phyloP scores from a whole-genome alignment of 2,888 invertebrate species.

The Leptothorax acervorum region DNA sequence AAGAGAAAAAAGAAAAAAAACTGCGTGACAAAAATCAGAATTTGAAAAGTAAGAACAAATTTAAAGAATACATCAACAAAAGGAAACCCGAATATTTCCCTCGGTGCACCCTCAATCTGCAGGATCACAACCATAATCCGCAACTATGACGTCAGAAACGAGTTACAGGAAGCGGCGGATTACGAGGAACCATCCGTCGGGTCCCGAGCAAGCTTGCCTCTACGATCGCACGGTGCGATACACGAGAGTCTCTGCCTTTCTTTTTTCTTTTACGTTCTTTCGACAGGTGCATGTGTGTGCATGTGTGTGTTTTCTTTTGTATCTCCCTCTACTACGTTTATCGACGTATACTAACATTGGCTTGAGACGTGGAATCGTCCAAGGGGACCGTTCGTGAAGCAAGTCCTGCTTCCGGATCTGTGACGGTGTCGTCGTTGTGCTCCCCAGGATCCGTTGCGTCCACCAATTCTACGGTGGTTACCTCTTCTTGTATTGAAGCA shows the following conservation, averaged over 20 bases:
- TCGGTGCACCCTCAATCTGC: not conserved
- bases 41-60: not conserved
- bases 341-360: slow-evolving; percentile 81
- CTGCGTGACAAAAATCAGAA: not conserved
- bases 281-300: not conserved
- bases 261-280: not conserved
- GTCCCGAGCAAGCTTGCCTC: not conserved
- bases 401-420: slow-evolving; percentile 78
- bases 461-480: slow-evolving; percentile 82
- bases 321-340: slow-evolving; percentile 59
- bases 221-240: not conserved
- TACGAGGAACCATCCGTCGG: not conserved
- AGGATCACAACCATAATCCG: not conserved
- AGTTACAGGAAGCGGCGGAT: not conserved
- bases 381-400: slow-evolving; percentile 78
- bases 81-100: not conserved
- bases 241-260: not conserved
- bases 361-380: slow-evolving; percentile 80
- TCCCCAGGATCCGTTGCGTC: slow-evolving; percentile 81
- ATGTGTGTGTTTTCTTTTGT: not conserved
- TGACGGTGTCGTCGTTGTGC: slow-evolving; percentile 72
- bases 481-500: slow-evolving; percentile 79
- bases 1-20: not conserved
- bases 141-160: not conserved
- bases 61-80: not conserved